A percentile compares a stretch with the other conserved stretches of the same genome.
Evolutionary conservation across 2,113 vertebrate genomes (phyloP).

Genomic region (Nibea coibor): DNA sequence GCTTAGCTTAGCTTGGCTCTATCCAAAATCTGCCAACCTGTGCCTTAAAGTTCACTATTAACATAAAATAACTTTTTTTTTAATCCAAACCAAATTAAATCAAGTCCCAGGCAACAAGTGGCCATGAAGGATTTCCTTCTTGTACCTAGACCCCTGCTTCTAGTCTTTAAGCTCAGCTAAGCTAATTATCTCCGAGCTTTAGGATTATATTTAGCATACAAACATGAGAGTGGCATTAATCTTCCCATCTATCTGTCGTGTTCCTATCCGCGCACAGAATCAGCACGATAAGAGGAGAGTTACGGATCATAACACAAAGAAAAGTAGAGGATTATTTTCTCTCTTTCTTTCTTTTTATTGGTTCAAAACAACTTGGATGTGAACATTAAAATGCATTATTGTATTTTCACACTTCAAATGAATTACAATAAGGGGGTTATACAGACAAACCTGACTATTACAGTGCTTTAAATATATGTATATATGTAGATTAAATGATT

Average conservation of each 20-base stretch:
- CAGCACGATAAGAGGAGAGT: background rate
- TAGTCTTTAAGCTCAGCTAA: background rate
- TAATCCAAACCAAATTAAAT: too few relatives aligned
- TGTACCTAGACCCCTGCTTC: background rate
- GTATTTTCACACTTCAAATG: background rate
- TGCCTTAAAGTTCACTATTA: background rate
- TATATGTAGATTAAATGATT: slow-evolving; percentile 4
- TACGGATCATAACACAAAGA: slow-evolving; percentile 5
- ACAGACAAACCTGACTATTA: background rate
- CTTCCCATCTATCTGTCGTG: too few relatives aligned
- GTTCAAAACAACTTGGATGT: slow-evolving; percentile 1
- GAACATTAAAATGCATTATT: slow-evolving; percentile 1
- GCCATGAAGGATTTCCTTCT: too few relatives aligned
- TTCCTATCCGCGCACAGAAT: background rate
- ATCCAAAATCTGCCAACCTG: background rate
- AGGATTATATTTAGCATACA: background rate
- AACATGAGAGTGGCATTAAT: background rate
- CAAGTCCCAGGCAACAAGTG: too few relatives aligned
- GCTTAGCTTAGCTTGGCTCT: background rate
- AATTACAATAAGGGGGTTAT: background rate
- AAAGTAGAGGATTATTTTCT: background rate
- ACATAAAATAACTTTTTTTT: background rate
- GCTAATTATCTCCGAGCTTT: background rate
- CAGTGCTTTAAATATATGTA: background rate
- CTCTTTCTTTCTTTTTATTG: slow-evolving; percentile 57